phyloP scores from a whole-genome alignment of 2,888 invertebrate species.

The Catocala fraxini region DNA sequence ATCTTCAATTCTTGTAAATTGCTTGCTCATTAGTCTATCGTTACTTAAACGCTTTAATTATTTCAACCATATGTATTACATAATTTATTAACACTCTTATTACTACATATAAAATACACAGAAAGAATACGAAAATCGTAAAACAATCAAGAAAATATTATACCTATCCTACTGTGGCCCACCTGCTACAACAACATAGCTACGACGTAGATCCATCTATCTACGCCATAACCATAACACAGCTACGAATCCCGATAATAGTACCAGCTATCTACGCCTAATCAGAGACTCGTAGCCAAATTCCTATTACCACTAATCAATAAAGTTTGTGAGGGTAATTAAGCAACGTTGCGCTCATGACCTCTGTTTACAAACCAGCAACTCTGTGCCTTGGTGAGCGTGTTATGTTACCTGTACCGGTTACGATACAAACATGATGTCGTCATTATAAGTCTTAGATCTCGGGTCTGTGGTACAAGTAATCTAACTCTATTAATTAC shows the following conservation, averaged over 20 bases:
- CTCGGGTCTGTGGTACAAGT: neutral
- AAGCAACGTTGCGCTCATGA: neutral
- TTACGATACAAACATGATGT: constrained; percentile 1
- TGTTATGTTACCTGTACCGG: neutral
- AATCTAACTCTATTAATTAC: neutral
- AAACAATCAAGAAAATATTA: neutral
- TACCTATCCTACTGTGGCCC: neutral
- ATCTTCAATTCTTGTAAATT: too few relatives aligned
- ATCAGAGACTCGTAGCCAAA: constrained; percentile 2
- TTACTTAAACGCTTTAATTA: too few relatives aligned
- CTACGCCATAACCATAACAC: constrained; percentile 5
- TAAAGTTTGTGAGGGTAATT: neutral
- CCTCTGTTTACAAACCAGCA: neutral
- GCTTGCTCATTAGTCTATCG: too few relatives aligned
- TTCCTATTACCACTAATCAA: constrained; percentile 8
- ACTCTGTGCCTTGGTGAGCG: neutral
- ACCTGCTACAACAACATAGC: neutral
- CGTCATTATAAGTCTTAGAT: neutral
- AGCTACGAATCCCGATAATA: constrained; percentile 1
- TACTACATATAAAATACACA: too few relatives aligned
- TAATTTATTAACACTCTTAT: too few relatives aligned
- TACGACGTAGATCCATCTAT: neutral
- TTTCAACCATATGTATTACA: too few relatives aligned
- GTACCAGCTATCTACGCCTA: constrained; percentile 1
- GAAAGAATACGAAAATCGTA: too few relatives aligned